Percentiles rank a stretch among this genome's conserved stretches.
phyloP scores from a whole-genome alignment of 2,888 invertebrate species.

The Onthophagus sagittarius region DNA sequence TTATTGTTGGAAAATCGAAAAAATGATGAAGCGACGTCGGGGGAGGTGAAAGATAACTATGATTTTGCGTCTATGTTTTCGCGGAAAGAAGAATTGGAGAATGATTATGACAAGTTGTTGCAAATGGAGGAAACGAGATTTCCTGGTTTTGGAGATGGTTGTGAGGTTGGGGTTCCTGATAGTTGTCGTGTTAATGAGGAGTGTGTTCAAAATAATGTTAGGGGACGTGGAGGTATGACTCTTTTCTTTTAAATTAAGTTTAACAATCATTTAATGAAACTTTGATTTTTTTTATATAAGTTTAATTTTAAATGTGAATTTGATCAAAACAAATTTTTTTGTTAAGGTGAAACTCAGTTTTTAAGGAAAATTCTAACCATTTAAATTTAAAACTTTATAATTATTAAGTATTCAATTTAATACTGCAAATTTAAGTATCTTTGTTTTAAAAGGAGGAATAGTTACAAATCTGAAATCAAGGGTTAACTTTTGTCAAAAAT shows the following conservation, averaged over 20 bases:
- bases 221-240: conserved; percentile 51
- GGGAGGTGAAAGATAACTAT: conserved; percentile 4
- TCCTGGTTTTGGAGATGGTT: conserved; percentile 42
- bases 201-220: conserved; percentile 56
- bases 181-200: conserved; percentile 68
- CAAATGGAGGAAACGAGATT: conserved; percentile 33
- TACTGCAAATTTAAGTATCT: no score
- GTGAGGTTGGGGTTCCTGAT: conserved; percentile 56
- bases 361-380: no score
- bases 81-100: conserved; percentile 2
- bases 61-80: not conserved
- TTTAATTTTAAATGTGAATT: no score
- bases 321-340: no score
- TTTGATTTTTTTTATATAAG: no score
- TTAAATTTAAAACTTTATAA: no score
- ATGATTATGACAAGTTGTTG: conserved; percentile 21
- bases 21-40: conserved; percentile 5
- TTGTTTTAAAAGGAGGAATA: no score
- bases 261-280: no score
- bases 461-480: no score
- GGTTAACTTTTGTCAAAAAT: no score
- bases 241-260: not conserved
- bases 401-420: no score
- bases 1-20: conserved; percentile 35
- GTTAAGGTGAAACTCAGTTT: no score